Base-by-base conservation (phyloP, 2,113 vertebrate genomes). In the Scatophagus argus region DNA sequence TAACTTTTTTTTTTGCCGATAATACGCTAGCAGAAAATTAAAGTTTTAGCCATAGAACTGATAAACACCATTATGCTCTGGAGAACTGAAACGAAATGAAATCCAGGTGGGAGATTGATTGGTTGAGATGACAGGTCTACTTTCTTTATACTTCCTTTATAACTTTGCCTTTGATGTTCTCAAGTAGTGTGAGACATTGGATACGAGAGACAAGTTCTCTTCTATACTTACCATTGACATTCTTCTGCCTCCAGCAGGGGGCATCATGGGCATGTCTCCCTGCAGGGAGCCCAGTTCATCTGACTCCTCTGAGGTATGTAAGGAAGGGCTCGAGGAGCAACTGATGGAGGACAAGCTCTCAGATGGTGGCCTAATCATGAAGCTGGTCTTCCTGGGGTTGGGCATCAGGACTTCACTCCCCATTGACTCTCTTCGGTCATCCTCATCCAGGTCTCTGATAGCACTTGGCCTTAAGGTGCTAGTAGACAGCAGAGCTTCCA, bases 171-270 rank as follows among this genome's bases (percentile, higher is more conserved):
- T n/a, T 0, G 1, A 34, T 23, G 17, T 25, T 62, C 2, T 31
- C 16, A 2, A 69, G 36, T 17, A 36, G 1, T 36, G 46, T 43
- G 3, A 27, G 52, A n/a, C 19, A 65, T 59, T 0, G 3, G 19
- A 17, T 13, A 55, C 14, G 25, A 16, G n/a, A 29, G 7, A 41
- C 8, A 29, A 16, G 39, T 32, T 69, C 85, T 75, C 66, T 69
- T 88, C 83, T 76, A 32, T 94, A 96, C 96, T 96, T 96, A 93
- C 96, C 96, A 97, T 97, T 51, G 96, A 97, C 91, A 96, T 93
- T 83, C 95, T 95, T 25, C 94, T 94, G 34, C 94, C 95, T 69
- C 89, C 92, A 0, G 94, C 59, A 19, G 95, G 95, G 3, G 93
- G 93, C 83, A 93, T 93, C 86, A 94, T 91, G n/a, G 93, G 86